A percentile compares a stretch with the other conserved stretches of the same genome.
Conservation (phyloP, 2,113 vertebrate species). For the Antigone vipio region DNA sequence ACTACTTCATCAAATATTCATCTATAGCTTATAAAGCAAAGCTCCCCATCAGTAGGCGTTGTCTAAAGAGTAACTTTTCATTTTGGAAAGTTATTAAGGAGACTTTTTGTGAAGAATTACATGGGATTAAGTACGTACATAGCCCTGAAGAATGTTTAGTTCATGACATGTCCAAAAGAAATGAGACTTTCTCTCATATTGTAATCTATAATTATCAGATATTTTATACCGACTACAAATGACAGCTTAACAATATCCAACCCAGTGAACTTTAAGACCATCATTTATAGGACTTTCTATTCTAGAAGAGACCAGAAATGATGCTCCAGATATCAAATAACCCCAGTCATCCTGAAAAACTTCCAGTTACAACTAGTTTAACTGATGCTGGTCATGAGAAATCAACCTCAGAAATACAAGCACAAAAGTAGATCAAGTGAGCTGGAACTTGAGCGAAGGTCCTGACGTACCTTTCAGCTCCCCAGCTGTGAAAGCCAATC, state of each 20-base stretch:
- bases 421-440: neutral
- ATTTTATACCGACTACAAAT: neutral
- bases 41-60: neutral
- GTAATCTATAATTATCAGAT: neutral
- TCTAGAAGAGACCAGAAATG: neutral
- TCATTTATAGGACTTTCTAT: neutral
- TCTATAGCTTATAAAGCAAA: neutral
- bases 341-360: neutral
- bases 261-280: neutral
- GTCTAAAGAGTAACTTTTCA: neutral
- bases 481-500: neutral
- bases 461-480: neutral
- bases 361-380: neutral
- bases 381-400: neutral
- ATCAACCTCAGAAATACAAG: neutral
- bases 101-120: neutral
- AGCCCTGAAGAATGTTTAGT: neutral
- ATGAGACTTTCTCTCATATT: neutral
- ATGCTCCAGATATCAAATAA: neutral
- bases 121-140: neutral
- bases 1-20: conserved; percentile 37
- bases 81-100: neutral
- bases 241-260: neutral
- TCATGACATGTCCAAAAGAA: neutral
- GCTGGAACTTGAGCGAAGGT: neutral